phyloP scores from a whole-genome alignment of 2,888 invertebrate genomes.

The Pseudoips prasinana region DNA sequence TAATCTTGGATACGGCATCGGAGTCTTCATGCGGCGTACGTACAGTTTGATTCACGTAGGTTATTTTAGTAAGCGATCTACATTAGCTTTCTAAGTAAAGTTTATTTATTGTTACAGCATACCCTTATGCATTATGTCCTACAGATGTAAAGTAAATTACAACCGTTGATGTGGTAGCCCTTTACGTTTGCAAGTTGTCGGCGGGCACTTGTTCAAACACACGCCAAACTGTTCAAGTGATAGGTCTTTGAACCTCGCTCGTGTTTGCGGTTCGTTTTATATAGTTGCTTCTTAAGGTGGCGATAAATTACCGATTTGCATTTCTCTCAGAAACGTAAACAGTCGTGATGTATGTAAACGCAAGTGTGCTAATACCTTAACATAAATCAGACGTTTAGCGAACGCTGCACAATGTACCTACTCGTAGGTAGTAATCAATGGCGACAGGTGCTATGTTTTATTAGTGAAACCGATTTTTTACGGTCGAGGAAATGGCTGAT shows the following conservation, averaged over 20 bases:
- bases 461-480: too few species aligned
- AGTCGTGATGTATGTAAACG: slow-evolving; percentile 62
- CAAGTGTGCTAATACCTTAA: slow-evolving; percentile 57
- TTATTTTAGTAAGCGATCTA: too few species aligned
- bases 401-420: slow-evolving; percentile 23
- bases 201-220: slow-evolving; percentile 72
- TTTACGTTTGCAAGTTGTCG: slow-evolving; percentile 55
- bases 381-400: slow-evolving; percentile 43
- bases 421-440: slow-evolving; percentile 22
- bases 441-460: too few species aligned
- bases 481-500: too few species aligned
- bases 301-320: slow-evolving; percentile 79
- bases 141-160: too few species aligned
- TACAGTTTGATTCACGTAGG: too few species aligned
- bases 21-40: too few species aligned
- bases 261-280: slow-evolving; percentile 76
- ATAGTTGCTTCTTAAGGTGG: slow-evolving; percentile 72
- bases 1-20: too few species aligned
- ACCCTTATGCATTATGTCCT: too few species aligned
- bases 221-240: slow-evolving; percentile 65
- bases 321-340: slow-evolving; percentile 67
- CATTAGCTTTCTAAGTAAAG: too few species aligned
- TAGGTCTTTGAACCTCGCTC: slow-evolving; percentile 74
- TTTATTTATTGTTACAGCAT: too few species aligned
- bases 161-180: slow-evolving; percentile 35